phyloP scores from a whole-genome alignment of 2,113 vertebrate species.

The Lathamus discolor region DNA sequence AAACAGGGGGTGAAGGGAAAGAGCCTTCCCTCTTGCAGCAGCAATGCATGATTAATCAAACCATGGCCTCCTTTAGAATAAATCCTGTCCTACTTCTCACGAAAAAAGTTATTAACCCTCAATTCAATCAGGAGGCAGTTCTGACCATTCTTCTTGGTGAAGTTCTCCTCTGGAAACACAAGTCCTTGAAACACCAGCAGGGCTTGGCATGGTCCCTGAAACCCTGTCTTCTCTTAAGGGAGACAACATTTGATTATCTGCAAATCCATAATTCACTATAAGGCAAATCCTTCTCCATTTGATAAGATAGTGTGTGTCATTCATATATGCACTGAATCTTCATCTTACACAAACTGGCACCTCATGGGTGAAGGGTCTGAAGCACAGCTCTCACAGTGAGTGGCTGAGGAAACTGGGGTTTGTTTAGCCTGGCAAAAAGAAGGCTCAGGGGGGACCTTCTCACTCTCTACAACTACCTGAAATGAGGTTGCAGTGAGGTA shows the following conservation, averaged over 20 bases:
- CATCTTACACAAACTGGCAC: too few species aligned
- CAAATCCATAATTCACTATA: neutral
- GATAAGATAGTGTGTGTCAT: neutral
- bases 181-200: neutral
- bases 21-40: neutral
- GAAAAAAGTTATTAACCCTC: neutral
- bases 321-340: neutral
- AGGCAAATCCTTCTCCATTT: neutral
- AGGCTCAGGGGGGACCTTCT: too few species aligned
- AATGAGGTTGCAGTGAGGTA: neutral
- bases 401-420: neutral
- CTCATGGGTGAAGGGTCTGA: accelerated
- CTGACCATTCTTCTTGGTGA: neutral
- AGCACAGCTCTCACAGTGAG: neutral
- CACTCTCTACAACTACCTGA: neutral
- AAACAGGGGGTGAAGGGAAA: neutral
- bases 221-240: neutral
- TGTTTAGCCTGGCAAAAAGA: neutral
- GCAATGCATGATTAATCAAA: neutral
- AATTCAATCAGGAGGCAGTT: neutral
- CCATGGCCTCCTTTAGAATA: neutral
- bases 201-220: neutral
- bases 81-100: neutral
- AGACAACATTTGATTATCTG: neutral
- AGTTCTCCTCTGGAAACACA: neutral